A percentile compares a stretch with the other conserved stretches of the same genome.
Conservation (phyloP, 2,113 vertebrate genomes). For the Catharus minimus region DNA sequence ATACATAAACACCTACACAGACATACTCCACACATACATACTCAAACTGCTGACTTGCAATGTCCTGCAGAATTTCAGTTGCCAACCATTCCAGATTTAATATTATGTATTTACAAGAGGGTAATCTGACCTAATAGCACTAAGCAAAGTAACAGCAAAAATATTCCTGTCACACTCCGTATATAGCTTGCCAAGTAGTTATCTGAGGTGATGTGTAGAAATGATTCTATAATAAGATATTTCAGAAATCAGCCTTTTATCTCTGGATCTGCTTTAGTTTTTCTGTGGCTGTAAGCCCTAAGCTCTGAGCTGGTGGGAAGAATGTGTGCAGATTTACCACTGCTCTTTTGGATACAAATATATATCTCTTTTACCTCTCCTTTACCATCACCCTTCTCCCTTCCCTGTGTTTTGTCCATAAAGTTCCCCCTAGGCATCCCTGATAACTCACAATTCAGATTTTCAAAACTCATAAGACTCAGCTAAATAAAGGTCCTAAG, state of each 20-base stretch:
- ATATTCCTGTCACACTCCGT: neutral
- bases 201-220: neutral
- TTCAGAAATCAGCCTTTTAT: neutral
- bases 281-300: neutral
- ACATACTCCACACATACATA: neutral
- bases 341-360: neutral
- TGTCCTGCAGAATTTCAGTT: neutral
- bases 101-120: neutral
- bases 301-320: neutral
- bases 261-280: neutral
- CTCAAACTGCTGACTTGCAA: neutral
- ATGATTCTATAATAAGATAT: neutral
- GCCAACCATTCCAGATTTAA: neutral
- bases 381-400: neutral
- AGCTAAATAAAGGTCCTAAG: neutral
- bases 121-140: neutral
- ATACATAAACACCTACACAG: neutral
- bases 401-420: neutral
- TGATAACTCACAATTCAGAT: neutral
- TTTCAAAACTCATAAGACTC: neutral
- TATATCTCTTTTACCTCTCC: neutral
- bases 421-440: neutral
- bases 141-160: neutral
- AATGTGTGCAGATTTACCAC: neutral
- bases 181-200: neutral